Conservation (phyloP, 1,140 invertebrate species). For the Hestina assimilis region DNA sequence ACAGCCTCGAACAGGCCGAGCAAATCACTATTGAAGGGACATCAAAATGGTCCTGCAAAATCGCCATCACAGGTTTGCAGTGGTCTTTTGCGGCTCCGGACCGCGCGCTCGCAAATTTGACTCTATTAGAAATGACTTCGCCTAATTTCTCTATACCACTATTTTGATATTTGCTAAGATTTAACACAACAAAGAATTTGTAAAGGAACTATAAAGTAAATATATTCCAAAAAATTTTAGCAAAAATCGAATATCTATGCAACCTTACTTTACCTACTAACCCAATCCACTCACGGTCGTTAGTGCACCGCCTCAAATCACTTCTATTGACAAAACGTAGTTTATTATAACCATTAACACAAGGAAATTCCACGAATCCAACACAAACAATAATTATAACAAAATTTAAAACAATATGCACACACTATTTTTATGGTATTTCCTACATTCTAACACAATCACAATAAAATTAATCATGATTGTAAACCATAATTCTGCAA, state of each 20-base stretch:
- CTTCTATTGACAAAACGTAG: slow-evolving; percentile 58
- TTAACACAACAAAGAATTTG: not conserved
- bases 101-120: slow-evolving; percentile 90
- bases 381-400: slow-evolving; percentile 33
- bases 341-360: slow-evolving; percentile 57
- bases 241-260: slow-evolving; percentile 64
- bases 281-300: slow-evolving; percentile 65
- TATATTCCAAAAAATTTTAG: slow-evolving; percentile 30
- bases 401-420: slow-evolving; percentile 7
- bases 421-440: slow-evolving; percentile 19
- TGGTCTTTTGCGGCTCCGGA: slow-evolving; percentile 71
- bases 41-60: slow-evolving; percentile 99
- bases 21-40: slow-evolving; percentile 98
- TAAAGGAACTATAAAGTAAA: not conserved
- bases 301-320: slow-evolving; percentile 69
- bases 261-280: slow-evolving; percentile 65
- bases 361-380: slow-evolving; percentile 75
- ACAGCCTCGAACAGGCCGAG: slow-evolving; percentile 98
- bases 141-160: slow-evolving; percentile 62
- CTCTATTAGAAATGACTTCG: slow-evolving; percentile 74
- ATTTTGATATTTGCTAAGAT: slow-evolving; percentile 64
- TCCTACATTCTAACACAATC: slow-evolving; percentile 27
- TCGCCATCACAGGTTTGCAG: slow-evolving; percentile 96
- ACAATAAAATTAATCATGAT: slow-evolving; percentile 36
- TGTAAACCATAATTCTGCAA: slow-evolving; percentile 46